Percentiles rank a stretch among this genome's conserved stretches.
Conservation (phyloP, 2,113 vertebrate genomes). For the Mellivora capensis region DNA sequence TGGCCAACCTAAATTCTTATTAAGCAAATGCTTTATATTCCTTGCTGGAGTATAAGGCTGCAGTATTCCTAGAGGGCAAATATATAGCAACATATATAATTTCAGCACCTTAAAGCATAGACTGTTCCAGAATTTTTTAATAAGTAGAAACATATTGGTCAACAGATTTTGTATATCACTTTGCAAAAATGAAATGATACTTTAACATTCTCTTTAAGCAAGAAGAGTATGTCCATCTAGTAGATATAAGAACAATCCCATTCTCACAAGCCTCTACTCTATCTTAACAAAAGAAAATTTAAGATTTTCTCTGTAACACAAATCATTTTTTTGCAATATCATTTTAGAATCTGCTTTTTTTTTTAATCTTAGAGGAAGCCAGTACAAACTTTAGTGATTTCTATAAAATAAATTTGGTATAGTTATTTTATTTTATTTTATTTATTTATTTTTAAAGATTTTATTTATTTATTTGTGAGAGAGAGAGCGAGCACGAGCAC, state of each 20-base stretch:
- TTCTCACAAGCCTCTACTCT: neutral
- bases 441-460: too few relatives aligned
- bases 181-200: slow-evolving; percentile 12
- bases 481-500: too few relatives aligned
- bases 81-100: slow-evolving; percentile 7
- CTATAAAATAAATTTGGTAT: neutral
- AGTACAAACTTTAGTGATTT: neutral
- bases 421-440: neutral
- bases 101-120: neutral
- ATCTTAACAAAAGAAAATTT: neutral
- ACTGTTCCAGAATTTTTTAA: slow-evolving; percentile 31
- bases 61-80: slow-evolving; percentile 44
- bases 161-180: slow-evolving; percentile 39
- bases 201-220: neutral
- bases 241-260: neutral
- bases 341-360: neutral
- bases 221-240: neutral
- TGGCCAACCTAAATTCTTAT: slow-evolving; percentile 61
- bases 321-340: neutral
- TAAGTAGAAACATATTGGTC: neutral
- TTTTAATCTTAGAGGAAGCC: neutral
- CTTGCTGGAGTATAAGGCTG: neutral
- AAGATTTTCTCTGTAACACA: neutral
- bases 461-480: too few relatives aligned
- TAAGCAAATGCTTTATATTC: slow-evolving; percentile 55